Evolutionary conservation across 2,888 invertebrate species (phyloP).

Genomic region (Hirtodrosophila confusa): DNA sequence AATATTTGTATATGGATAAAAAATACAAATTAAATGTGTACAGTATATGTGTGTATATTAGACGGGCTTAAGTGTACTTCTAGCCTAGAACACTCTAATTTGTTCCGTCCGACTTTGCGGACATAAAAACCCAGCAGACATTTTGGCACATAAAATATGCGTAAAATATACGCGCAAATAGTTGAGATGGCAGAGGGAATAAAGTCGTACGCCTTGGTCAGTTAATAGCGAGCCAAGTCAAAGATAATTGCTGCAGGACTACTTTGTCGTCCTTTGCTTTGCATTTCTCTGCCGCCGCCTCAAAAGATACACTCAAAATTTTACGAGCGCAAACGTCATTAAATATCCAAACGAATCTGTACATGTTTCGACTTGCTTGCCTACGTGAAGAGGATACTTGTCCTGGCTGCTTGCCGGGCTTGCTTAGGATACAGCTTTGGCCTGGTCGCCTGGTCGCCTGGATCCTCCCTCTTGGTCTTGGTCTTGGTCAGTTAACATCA

Average conservation of each 20-base stretch:
- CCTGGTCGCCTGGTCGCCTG: too few relatives aligned
- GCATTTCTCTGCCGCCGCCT: conserved; percentile 40
- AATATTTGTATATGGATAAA: too few relatives aligned
- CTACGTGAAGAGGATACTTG: conserved; percentile 55
- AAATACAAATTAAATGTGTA: too few relatives aligned
- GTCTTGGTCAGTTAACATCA: too few relatives aligned
- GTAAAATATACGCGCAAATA: conserved; percentile 69
- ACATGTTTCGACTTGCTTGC: conserved; percentile 57
- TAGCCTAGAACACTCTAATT: conserved; percentile 4
- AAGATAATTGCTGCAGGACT: conserved; percentile 68
- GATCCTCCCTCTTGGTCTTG: too few relatives aligned
- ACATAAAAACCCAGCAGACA: conserved; percentile 38
- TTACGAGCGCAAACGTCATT: conserved; percentile 72
- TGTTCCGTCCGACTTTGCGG: conserved; percentile 36
- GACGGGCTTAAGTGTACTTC: background rate
- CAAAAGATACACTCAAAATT: conserved; percentile 68
- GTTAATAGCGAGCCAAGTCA: conserved; percentile 74
- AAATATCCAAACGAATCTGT: conserved; percentile 65
- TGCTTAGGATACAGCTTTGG: conserved; percentile 14
- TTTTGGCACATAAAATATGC: conserved; percentile 68
- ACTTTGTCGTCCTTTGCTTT: conserved; percentile 63
- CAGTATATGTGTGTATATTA: too few relatives aligned
- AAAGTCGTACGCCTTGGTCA: conserved; percentile 43
- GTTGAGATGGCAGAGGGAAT: conserved; percentile 34
- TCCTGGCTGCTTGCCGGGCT: conserved; percentile 1